Evolutionary conservation across 1,140 invertebrate genomes (phyloP).

Genomic region (Rhopalosiphum maidis): DNA sequence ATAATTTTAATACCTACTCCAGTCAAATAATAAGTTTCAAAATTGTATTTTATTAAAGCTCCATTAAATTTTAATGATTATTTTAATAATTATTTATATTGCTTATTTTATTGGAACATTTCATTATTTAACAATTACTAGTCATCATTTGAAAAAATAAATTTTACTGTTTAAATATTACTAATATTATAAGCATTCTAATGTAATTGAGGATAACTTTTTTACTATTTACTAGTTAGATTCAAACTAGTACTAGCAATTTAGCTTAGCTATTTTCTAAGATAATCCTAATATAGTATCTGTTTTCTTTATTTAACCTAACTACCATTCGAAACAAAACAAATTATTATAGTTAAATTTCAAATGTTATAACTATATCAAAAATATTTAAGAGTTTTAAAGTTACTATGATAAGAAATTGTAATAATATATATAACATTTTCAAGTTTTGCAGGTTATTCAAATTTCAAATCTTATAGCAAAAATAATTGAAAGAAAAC

Average conservation of each 20-base stretch:
- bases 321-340: fast-evolving
- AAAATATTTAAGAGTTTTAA: neutral
- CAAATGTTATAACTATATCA: neutral
- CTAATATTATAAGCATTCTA: neutral
- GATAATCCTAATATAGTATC: neutral
- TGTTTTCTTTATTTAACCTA: neutral
- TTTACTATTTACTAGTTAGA: neutral
- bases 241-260: too few species aligned
- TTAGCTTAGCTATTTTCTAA: neutral
- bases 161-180: neutral
- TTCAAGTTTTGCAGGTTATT: neutral
- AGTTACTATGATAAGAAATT: too few species aligned
- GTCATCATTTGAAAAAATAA: neutral
- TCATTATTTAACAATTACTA: neutral
- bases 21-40: neutral
- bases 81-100: neutral
- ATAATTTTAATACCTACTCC: neutral
- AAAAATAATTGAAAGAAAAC: neutral
- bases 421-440: neutral
- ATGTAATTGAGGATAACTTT: neutral
- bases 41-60: neutral
- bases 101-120: neutral
- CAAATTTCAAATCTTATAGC: neutral
- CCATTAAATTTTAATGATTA: neutral
- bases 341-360: neutral